phyloP scores from a whole-genome alignment of 2,888 invertebrate species.

The Mythimna ferrago region DNA sequence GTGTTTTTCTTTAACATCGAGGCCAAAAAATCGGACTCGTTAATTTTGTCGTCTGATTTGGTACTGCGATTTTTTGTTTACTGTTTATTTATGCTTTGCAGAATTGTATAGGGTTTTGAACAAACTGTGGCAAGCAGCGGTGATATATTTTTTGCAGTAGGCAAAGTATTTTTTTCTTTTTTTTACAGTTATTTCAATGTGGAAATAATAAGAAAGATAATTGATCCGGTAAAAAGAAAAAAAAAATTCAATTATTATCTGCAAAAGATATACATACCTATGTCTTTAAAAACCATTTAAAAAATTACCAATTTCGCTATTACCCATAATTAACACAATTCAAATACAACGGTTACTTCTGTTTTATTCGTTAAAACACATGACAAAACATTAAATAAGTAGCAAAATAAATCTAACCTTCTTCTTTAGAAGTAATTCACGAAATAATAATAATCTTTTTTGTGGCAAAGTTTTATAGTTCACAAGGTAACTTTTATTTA shows the following conservation, averaged over 20 bases:
- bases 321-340: no score
- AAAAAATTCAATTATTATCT: background rate
- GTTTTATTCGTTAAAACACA: background rate
- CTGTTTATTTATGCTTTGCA: slow-evolving; percentile 53
- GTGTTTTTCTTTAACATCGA: slow-evolving; percentile 40
- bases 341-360: no score
- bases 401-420: no score
- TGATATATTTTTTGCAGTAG: slow-evolving; percentile 66
- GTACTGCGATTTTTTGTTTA: slow-evolving; percentile 53
- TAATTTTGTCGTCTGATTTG: slow-evolving; percentile 61
- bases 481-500: no score
- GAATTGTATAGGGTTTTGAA: slow-evolving; percentile 48
- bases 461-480: no score
- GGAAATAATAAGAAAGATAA: background rate
- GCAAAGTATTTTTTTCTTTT: slow-evolving; percentile 24
- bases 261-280: background rate
- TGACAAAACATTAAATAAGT: background rate
- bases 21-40: slow-evolving; percentile 55
- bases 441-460: background rate
- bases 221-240: no score
- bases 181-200: background rate
- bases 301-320: no score
- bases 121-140: slow-evolving; percentile 51
- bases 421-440: background rate
- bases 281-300: background rate